Percentiles rank a stretch among this genome's conserved stretches.
These are phyloP conservation scores for Ornithoptera priamus DNA, from an alignment of 2,888 invertebrate genomes.

Conservation along the genomic window DNA sequence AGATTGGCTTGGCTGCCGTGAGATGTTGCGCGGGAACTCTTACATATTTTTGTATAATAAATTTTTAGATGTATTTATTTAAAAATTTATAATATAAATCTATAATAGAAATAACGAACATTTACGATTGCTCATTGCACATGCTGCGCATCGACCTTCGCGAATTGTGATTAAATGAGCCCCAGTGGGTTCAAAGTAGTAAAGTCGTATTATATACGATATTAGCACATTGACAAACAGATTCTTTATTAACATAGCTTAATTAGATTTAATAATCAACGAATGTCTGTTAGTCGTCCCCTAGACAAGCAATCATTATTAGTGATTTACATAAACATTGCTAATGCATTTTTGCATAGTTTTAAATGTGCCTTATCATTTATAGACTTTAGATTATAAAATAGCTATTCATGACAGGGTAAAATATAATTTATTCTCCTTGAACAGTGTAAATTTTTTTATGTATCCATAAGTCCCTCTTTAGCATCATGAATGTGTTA, in stretches of 20 bases:
- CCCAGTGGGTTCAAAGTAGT: slow-evolving; percentile 7
- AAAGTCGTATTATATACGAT: slow-evolving; percentile 1
- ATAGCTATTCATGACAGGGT: too few relatives aligned
- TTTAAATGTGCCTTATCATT: not conserved
- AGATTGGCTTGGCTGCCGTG: too few relatives aligned
- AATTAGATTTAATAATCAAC: slow-evolving; percentile 13
- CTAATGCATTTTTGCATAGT: not conserved
- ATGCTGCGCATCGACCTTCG: slow-evolving; percentile 18
- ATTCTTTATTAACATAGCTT: not conserved
- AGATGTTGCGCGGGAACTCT: too few relatives aligned
- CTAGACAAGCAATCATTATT: not conserved
- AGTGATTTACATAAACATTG: not conserved
- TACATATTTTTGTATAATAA: not conserved
- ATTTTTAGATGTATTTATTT: not conserved
- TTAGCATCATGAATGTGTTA: too few relatives aligned
- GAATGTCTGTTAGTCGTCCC: not conserved
- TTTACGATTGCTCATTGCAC: not conserved
- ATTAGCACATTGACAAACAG: not conserved
- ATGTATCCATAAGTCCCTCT: too few relatives aligned
- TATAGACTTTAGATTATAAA: not conserved
- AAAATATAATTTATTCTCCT: too few relatives aligned
- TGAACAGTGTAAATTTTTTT: too few relatives aligned
- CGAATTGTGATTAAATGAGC: slow-evolving; percentile 18
- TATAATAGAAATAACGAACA: not conserved
- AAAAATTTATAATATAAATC: not conserved